Evolutionary conservation across 1,140 invertebrate species (phyloP).

Genomic region (Trichogramma pretiosum): DNA sequence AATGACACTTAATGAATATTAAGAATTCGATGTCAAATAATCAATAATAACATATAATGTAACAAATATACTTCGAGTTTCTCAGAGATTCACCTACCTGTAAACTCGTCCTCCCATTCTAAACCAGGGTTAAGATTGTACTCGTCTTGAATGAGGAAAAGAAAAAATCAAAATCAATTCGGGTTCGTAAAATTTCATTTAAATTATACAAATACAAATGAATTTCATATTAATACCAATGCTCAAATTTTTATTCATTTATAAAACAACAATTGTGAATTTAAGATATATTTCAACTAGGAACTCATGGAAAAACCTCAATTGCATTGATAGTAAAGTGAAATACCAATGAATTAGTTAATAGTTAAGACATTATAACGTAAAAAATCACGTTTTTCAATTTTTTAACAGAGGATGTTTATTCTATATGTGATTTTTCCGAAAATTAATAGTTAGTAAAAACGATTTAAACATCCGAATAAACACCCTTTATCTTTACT

Average conservation of each 20-base stretch:
- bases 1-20: not conserved
- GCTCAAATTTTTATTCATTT: constrained; percentile 12
- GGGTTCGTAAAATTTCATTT: constrained; percentile 29
- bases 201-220: constrained; percentile 20
- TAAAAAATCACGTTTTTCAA: constrained; percentile 1
- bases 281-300: not conserved
- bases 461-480: not conserved
- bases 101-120: constrained; percentile 99
- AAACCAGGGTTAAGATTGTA: constrained; percentile 98
- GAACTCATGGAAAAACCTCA: not conserved
- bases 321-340: constrained; percentile 14
- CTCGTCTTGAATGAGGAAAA: constrained; percentile 84
- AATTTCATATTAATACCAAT: constrained; percentile 28
- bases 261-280: too few relatives aligned
- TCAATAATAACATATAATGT: not conserved
- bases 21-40: not conserved
- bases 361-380: constrained; percentile 7
- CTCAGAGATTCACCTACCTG: constrained; percentile 73
- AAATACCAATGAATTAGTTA: constrained; percentile 13
- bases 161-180: constrained; percentile 58
- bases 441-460: not conserved
- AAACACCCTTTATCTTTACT: constrained; percentile 8
- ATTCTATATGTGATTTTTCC: not conserved
- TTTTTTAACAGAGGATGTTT: constrained; percentile 14
- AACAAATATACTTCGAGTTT: constrained; percentile 20